Evolutionary conservation across 2,888 invertebrate species (phyloP).

Genomic region (Nudaria mundana): DNA sequence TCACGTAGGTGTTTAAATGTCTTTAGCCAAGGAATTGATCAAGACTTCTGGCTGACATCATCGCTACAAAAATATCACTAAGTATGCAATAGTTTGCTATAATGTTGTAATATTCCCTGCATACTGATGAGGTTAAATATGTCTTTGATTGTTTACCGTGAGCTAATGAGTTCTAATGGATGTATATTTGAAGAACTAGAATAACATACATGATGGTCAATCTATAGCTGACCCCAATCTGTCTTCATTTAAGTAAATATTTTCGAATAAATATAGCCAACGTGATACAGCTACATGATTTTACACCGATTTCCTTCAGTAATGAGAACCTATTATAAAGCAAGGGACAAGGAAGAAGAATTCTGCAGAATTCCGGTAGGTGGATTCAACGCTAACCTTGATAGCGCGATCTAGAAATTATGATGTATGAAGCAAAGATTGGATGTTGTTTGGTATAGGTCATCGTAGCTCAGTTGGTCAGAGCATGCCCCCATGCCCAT

Average conservation of each 20-base stretch:
- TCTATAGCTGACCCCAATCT: neutral
- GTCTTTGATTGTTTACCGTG: slow-evolving; percentile 1
- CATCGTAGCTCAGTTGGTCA: no score
- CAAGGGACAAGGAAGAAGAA: no score
- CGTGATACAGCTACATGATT: no score
- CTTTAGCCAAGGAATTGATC: slow-evolving; percentile 39
- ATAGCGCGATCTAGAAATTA: no score
- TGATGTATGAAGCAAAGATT: no score
- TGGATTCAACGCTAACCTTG: no score
- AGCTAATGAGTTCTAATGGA: slow-evolving; percentile 1
- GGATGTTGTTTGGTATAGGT: no score
- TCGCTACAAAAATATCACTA: slow-evolving; percentile 37
- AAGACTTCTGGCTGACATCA: slow-evolving; percentile 43
- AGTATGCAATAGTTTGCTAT: slow-evolving; percentile 19
- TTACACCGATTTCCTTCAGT: no score
- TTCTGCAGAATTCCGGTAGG: no score
- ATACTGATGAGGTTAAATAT: slow-evolving; percentile 5
- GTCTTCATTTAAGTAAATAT: neutral
- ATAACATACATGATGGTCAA: neutral
- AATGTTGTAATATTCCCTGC: slow-evolving; percentile 8
- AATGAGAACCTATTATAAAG: no score
- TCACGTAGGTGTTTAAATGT: slow-evolving; percentile 36
- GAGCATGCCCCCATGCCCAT: no score
- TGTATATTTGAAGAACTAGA: neutral
- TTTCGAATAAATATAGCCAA: no score